phyloP scores from a whole-genome alignment of 2,888 invertebrate species.

The Apantesis nais region DNA sequence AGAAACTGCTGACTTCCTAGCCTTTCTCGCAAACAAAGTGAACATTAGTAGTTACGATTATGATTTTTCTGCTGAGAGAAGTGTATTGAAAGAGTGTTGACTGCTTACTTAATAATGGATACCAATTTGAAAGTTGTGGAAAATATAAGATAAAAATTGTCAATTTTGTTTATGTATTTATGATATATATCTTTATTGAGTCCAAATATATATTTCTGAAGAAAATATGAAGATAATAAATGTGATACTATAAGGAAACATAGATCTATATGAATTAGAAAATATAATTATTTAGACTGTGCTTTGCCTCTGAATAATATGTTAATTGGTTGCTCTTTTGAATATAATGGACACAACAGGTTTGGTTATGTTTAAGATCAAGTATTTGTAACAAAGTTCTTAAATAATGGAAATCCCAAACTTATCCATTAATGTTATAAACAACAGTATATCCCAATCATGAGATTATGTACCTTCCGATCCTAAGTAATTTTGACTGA shows the following conservation, averaged over 20 bases:
- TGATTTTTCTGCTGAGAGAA: constrained; percentile 82
- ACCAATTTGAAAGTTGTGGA: background rate
- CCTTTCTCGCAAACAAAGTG: constrained; percentile 80
- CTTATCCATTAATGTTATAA: background rate
- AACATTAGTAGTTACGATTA: constrained; percentile 76
- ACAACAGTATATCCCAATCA: background rate
- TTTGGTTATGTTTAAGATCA: background rate
- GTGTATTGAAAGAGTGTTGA: constrained; percentile 82
- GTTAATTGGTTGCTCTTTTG: background rate
- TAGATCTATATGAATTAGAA: background rate
- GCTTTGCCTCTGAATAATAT: background rate
- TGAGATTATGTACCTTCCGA: background rate
- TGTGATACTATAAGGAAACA: background rate
- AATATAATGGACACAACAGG: background rate
- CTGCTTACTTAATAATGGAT: background rate
- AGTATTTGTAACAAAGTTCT: background rate
- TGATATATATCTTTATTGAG: background rate
- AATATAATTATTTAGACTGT: background rate
- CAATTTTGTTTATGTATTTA: background rate
- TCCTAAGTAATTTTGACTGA: background rate
- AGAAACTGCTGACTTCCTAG: constrained; percentile 81
- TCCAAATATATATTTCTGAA: background rate
- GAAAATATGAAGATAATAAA: background rate
- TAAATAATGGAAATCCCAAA: background rate
- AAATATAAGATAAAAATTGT: background rate